Conservation (phyloP, 2,113 vertebrate species). For the Taurulus bubalis region DNA sequence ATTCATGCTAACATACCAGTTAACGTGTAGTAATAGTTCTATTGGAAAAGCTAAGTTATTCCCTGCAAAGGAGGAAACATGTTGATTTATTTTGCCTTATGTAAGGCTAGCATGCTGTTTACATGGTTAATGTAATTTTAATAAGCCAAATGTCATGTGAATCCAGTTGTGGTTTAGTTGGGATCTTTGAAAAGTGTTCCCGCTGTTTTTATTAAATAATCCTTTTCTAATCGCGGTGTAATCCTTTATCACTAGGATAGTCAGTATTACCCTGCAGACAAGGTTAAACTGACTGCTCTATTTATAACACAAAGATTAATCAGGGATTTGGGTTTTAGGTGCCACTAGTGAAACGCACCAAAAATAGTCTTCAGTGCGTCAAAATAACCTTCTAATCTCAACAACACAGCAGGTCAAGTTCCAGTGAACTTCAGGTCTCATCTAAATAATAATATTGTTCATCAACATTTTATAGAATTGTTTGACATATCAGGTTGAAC, state of each 20-base stretch:
- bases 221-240: conserved; percentile 63
- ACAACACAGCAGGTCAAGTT: conserved; percentile 1
- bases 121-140: conserved; percentile 31
- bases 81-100: conserved; percentile 58
- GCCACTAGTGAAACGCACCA: conserved; percentile 54
- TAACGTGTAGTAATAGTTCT: background rate
- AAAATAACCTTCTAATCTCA: conserved; percentile 46
- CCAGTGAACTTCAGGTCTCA: background rate
- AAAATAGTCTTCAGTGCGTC: conserved; percentile 62
- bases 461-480: background rate
- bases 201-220: conserved; percentile 70
- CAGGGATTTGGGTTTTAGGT: conserved; percentile 78
- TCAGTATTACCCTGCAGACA: conserved; percentile 64
- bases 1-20: background rate
- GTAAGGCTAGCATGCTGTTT: conserved; percentile 46
- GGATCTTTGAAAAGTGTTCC: conserved; percentile 47
- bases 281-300: conserved; percentile 73
- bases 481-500: background rate
- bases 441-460: background rate
- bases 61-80: background rate
- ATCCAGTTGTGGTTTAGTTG: conserved; percentile 25
- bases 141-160: conserved; percentile 33
- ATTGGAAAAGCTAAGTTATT: background rate
- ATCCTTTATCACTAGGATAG: conserved; percentile 60
- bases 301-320: conserved; percentile 81